A percentile compares a stretch with the other conserved stretches of the same genome.
These are phyloP conservation scores for Cromileptes altivelis DNA, from an alignment of 2,113 vertebrate species.

Conservation along the genomic window DNA sequence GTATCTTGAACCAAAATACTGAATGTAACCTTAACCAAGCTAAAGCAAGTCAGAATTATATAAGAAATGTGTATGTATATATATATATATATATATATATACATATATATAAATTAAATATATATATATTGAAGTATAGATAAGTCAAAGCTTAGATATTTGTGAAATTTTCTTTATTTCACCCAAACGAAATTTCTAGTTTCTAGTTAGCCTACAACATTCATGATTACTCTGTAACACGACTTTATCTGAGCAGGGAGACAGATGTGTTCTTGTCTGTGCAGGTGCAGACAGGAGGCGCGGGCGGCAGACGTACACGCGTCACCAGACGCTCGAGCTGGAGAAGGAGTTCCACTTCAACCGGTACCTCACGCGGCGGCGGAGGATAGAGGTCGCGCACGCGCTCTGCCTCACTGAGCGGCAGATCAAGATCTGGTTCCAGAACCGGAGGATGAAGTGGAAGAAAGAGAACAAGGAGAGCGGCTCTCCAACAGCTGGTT, in stretches of 20 bases:
- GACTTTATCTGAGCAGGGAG: background rate
- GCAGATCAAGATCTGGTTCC: conserved; percentile 96
- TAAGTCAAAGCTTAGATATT: no score
- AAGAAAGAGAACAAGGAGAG: conserved; percentile 86
- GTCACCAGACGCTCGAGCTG: conserved; percentile 91
- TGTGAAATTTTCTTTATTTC: background rate
- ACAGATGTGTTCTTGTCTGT: background rate
- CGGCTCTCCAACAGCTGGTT: background rate
- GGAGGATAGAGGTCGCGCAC: conserved; percentile 92
- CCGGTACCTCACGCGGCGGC: conserved; percentile 91
- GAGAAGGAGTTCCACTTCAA: conserved; percentile 95
- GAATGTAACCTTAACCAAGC: no score
- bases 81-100: no score
- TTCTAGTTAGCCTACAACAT: no score
- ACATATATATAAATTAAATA: no score
- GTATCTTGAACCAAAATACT: background rate
- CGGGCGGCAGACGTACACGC: conserved; percentile 91
- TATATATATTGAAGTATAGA: no score
- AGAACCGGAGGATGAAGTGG: conserved; percentile 95
- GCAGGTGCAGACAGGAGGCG: conserved; percentile 81
- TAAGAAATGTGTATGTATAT: no score
- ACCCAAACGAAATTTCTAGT: background rate
- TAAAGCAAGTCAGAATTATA: background rate
- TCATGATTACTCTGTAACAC: background rate
- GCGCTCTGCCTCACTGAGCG: conserved; percentile 91